Evolutionary conservation across 2,113 vertebrate genomes (phyloP).

Genomic region (Carettochelys insculpta): DNA sequence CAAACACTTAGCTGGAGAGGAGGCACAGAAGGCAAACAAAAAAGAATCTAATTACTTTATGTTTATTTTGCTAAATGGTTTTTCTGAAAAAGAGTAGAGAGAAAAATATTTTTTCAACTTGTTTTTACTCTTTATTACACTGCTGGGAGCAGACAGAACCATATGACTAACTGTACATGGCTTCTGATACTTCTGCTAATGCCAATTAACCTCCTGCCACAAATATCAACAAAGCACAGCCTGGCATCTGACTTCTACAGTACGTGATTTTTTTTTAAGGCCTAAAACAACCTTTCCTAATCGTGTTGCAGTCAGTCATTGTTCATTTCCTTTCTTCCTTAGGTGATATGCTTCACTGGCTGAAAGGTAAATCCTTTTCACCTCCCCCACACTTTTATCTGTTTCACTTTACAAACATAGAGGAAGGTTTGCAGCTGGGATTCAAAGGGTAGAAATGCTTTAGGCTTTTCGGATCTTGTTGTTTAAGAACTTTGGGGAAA

Average conservation of each 20-base stretch:
- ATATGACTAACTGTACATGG: constrained; percentile 38
- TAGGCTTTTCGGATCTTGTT: background rate
- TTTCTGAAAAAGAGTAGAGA: constrained; percentile 50
- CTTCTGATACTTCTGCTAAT: constrained; percentile 61
- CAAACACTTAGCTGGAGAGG: constrained; percentile 66
- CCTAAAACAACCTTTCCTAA: background rate
- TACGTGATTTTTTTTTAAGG: constrained; percentile 12
- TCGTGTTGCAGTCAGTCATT: fast-evolving
- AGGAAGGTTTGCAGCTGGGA: background rate
- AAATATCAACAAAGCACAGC: constrained; percentile 51
- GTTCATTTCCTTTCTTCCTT: background rate
- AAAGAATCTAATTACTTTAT: constrained; percentile 74
- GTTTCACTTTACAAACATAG: fast-evolving
- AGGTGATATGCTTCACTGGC: background rate
- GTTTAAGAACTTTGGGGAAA: background rate
- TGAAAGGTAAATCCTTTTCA: background rate
- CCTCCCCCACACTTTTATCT: background rate
- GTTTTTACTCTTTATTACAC: constrained; percentile 49
- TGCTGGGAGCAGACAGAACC: constrained; percentile 53
- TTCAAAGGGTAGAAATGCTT: background rate
- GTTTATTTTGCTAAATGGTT: constrained; percentile 76
- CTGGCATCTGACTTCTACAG: constrained; percentile 34
- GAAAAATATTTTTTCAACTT: constrained; percentile 57
- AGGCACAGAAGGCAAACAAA: constrained; percentile 67
- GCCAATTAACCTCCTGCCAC: constrained; percentile 69